Evolutionary conservation across 2,113 vertebrate species (phyloP).

Genomic region (Mohoua ochrocephala): DNA sequence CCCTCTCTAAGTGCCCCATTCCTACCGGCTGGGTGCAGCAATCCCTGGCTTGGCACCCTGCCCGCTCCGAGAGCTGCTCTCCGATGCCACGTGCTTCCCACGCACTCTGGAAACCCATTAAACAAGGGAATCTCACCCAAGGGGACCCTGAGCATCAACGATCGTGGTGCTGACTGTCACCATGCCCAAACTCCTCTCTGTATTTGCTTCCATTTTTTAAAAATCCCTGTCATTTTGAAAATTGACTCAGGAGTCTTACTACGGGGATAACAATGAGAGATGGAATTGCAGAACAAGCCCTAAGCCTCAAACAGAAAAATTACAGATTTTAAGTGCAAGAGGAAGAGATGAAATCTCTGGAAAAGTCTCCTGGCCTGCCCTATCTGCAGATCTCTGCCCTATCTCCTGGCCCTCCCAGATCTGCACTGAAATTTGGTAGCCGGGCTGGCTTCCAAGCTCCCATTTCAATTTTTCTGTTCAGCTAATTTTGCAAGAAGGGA

Average conservation of each 20-base stretch:
- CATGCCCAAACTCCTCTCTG: neutral
- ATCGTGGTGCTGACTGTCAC: neutral
- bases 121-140: neutral
- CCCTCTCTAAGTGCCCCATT: neutral
- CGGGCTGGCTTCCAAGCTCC: neutral
- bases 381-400: too few species aligned
- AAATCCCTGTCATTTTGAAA: neutral
- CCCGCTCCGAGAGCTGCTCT: neutral
- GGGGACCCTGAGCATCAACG: neutral
- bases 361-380: neutral
- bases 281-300: neutral
- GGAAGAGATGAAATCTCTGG: neutral
- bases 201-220: neutral
- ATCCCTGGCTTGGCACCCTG: fast-evolving
- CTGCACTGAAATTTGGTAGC: neutral
- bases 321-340: neutral
- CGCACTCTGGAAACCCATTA: neutral
- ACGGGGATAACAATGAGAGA: neutral
- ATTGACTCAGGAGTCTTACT: neutral
- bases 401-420: too few species aligned
- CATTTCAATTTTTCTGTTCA: neutral
- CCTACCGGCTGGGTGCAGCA: neutral
- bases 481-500: neutral
- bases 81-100: neutral
- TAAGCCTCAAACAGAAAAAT: neutral